These are phyloP conservation scores for Lepilemur septentrionalis DNA, from an alignment of 2,797 vertebrate genomes.

Conservation along the genomic window DNA sequence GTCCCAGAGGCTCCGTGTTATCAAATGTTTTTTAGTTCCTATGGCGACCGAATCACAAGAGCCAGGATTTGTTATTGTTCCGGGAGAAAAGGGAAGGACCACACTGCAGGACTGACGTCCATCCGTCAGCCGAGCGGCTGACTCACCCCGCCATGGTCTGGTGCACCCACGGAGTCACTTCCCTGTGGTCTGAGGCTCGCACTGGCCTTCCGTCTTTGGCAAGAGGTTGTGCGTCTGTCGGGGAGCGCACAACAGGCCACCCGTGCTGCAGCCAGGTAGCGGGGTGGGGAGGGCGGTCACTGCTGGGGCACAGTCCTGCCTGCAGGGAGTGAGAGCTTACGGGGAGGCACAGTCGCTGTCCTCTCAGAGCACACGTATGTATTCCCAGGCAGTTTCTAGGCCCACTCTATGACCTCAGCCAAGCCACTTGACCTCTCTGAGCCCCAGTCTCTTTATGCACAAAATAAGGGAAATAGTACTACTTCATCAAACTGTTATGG, in stretches of 20 bases:
- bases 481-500: not conserved
- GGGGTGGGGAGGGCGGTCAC: not conserved
- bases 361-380: not conserved
- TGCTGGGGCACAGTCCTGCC: not conserved
- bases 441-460: not conserved
- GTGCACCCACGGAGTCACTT: not conserved
- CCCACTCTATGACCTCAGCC: not conserved
- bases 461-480: not conserved
- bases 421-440: not conserved
- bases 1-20: not conserved
- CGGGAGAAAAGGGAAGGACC: slow-evolving; percentile 47
- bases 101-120: slow-evolving; percentile 11
- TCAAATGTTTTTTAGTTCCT: slow-evolving; percentile 65
- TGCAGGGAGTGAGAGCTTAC: accelerated
- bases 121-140: slow-evolving; percentile 19
- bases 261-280: too few species aligned
- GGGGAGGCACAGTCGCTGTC: not conserved
- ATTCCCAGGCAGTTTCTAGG: not conserved
- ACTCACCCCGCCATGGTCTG: slow-evolving; percentile 50
- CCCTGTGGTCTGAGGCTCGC: slow-evolving; percentile 10
- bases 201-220: not conserved
- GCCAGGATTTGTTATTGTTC: slow-evolving; percentile 60
- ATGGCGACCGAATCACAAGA: slow-evolving; percentile 50
- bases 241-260: not conserved
- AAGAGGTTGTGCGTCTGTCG: not conserved